Evolutionary conservation across 2,888 invertebrate genomes (phyloP).

Genomic region (Clostera curtula): DNA sequence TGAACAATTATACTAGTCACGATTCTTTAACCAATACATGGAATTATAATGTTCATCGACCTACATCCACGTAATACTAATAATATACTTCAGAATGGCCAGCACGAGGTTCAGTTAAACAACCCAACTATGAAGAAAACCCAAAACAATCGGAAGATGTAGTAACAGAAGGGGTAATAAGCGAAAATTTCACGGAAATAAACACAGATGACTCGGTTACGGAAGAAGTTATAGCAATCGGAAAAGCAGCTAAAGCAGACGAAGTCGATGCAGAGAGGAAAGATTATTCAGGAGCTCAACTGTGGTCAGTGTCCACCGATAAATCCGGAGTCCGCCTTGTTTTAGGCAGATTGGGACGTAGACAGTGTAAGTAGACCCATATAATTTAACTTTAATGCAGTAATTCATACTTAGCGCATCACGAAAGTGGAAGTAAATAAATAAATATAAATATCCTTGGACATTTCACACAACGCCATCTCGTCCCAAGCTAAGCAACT

Average conservation of each 20-base stretch:
- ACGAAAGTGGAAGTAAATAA: too few species aligned
- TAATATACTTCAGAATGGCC: conserved; percentile 47
- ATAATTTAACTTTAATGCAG: too few species aligned
- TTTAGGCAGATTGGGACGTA: conserved; percentile 44
- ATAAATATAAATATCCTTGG: too few species aligned
- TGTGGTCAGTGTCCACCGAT: conserved; percentile 79
- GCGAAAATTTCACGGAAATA: too few species aligned
- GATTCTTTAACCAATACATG: too few species aligned
- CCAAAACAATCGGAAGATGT: conserved; percentile 18
- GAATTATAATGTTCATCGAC: not conserved
- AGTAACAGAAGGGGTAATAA: conserved; percentile 14
- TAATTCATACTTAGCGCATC: too few species aligned
- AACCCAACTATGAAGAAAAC: conserved; percentile 32
- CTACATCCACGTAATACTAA: not conserved
- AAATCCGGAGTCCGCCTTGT: conserved; percentile 57
- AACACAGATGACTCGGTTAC: too few species aligned
- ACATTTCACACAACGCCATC: too few species aligned
- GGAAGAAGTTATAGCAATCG: conserved; percentile 15
- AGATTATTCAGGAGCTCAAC: conserved; percentile 84
- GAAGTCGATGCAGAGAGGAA: conserved; percentile 46
- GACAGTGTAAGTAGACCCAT: conserved; percentile 45
- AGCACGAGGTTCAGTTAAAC: conserved; percentile 47
- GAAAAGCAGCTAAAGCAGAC: conserved; percentile 20
- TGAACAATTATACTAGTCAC: too few species aligned
- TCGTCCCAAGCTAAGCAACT: too few species aligned